Evolutionary conservation across 2,113 vertebrate species (phyloP), one percentile per base, ranked within the genome.

Genomic region (Daboia siamensis): DNA sequence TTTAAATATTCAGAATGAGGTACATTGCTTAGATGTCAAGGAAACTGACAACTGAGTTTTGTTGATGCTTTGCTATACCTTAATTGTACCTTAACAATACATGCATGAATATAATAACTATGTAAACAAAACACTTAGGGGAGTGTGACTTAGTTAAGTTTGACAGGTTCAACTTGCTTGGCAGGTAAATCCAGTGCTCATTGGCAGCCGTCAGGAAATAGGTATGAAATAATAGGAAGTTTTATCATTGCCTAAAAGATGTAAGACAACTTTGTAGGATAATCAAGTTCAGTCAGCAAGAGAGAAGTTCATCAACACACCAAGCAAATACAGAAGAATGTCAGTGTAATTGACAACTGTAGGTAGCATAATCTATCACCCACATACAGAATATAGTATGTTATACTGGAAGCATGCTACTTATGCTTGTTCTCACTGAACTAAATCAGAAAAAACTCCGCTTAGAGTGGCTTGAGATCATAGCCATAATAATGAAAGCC

Each of bases 71-170:
- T 69, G 21, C 90, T 87, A 54, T 33, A 21, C 1, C n/a, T 52
- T 90, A 74, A 80, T 87, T 64, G 55, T 89, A 86, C 12, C 90
- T 55, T 87, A 92, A 86, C 55, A 90, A 33, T 39, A 57, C 57
- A 87, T 86, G 88, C 26, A 88, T 64, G 64, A 86, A 54, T 52
- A 90, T 86, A 93, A 86, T 93, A 93, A 24, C 48, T 46, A 64
- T 86, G 46, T 86, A 93, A 93, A 93, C 88, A 93, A 86, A 90
- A 86, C 55, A 61, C 7, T 89, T 59, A 86, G 26, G 55, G 74
- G 69, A 51, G 21, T 84, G 91, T 92, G 52, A 80, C 86, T 93
- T 91, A 46, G 57, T 90, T 23, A 87, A 39, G 90, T 17, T 85
- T 91, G 90, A 84, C 87, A 84, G 23, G 86, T 59, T 92, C 29